Evolutionary conservation across 53 echinoderm and acorn worm genomes (phyloP).

Genomic region (Mesocentrotus franciscanus): DNA sequence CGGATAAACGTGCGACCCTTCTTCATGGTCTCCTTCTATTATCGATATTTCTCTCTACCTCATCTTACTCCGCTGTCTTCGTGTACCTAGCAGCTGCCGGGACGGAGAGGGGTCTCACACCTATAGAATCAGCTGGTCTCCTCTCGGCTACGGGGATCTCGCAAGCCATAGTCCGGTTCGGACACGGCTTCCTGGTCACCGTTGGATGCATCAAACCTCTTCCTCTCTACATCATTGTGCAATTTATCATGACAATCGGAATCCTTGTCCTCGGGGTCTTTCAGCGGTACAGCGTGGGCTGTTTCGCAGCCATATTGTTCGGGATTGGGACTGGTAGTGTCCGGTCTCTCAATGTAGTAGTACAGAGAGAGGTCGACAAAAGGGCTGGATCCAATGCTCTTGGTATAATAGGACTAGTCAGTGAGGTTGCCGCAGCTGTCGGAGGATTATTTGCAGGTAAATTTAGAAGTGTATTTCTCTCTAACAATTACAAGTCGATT

Average conservation of each 20-base stretch:
- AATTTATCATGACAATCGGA: conserved; percentile 65
- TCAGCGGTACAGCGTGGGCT: conserved; percentile 52
- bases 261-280: conserved; percentile 60
- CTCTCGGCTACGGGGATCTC: conserved; percentile 62
- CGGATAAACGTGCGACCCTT: conserved; percentile 41
- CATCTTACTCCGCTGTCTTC: conserved; percentile 65
- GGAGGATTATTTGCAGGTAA: conserved; percentile 63
- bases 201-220: conserved; percentile 52
- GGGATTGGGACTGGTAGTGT: conserved; percentile 65
- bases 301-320: conserved; percentile 55
- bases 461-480: too few species aligned
- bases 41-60: conserved; percentile 52
- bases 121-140: conserved; percentile 58
- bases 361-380: conserved; percentile 47
- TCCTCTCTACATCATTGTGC: conserved; percentile 64
- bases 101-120: conserved; percentile 53
- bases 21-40: conserved; percentile 47
- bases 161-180: conserved; percentile 60
- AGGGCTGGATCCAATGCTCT: conserved; percentile 58
- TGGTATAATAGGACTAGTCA: conserved; percentile 42
- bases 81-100: conserved; percentile 57
- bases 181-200: conserved; percentile 61
- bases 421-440: conserved; percentile 59
- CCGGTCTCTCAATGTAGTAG: conserved; percentile 57
- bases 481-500: background rate